Evolutionary conservation across 2,797 vertebrate species (phyloP).

Genomic region (Delichon dasypus): DNA sequence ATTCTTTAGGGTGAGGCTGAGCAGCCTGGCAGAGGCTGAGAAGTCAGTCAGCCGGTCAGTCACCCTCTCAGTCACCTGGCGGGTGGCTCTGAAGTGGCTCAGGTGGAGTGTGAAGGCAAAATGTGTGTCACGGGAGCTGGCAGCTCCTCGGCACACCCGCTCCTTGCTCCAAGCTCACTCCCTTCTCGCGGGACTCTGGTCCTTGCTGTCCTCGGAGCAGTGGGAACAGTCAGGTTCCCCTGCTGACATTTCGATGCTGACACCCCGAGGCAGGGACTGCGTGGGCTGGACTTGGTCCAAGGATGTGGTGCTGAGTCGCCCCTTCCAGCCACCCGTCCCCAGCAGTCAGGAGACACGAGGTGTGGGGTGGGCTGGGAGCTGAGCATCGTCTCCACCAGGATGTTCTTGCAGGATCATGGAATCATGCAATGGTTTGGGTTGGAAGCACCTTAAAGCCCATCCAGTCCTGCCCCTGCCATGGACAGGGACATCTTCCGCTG

Average conservation of each 20-base stretch:
- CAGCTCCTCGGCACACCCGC: neutral
- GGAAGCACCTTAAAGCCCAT: neutral
- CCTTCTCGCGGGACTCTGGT: neutral
- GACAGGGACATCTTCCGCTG: neutral
- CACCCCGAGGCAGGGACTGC: neutral
- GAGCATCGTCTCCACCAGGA: neutral
- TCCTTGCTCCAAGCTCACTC: neutral
- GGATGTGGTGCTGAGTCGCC: neutral
- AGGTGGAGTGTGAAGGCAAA: neutral
- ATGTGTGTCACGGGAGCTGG: neutral
- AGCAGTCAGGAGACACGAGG: fast-evolving
- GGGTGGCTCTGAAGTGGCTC: neutral
- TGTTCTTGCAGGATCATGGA: neutral
- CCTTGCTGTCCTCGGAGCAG: fast-evolving
- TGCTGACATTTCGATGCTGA: fast-evolving
- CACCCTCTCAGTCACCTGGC: neutral
- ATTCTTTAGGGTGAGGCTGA: neutral
- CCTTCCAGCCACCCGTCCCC: neutral
- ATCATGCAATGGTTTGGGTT: neutral
- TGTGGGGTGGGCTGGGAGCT: neutral
- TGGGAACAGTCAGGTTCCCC: neutral
- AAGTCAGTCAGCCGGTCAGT: neutral
- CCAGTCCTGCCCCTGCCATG: fast-evolving
- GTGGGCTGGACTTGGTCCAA: neutral
- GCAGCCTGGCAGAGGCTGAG: neutral